Base-by-base conservation (phyloP, 2,797 vertebrate species). In the Uromys caudimaculatus region DNA sequence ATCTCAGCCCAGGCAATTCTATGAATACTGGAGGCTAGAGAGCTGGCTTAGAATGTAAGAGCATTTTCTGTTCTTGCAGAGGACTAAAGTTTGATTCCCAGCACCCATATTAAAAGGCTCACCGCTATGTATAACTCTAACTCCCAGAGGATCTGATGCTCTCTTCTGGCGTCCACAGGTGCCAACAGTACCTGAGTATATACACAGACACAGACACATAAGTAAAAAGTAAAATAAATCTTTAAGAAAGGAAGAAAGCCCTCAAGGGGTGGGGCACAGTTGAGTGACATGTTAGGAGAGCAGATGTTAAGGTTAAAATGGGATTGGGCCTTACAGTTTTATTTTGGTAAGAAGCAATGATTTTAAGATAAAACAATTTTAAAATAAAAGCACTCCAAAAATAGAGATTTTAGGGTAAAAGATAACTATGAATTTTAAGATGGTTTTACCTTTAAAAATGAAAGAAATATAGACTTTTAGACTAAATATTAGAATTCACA, bases 321-420 rank as follows among this genome's bases (percentile, higher is more conserved):
- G 64, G 38, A 35, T 60, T 76, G 29, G 16, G 52, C 52, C 58
- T 93, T 82, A 64, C 1, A 58, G 60, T 83, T 83, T 19, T 17
- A 58, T 50, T n/a, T 90, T 50, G 29, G 44, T 67, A 56, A 52
- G 35, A 64, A 60, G 35, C 17, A 35, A 2, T 75, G 17, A 75
- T 58, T 71, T 88, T 96, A 85, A 84, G 44, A 62, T 81, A 41
- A 78, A 92, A 73, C 19, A 13, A 60, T 32, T 89, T 89, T 77
- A 82, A 92, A 77, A 82, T 88, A 41, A 76, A 92, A 92, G 8
- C 44, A 75, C 56, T 32, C 29, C 27, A 50, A 60, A 82, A 35
- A 27, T 29, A 87, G 10, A 62, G 47, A 76, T 50, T 56, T 87
- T 58, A 58, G 52, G 13, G 71, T n/a, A 87, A 93, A 88, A 81